A percentile compares a stretch with the other conserved stretches of the same genome.
These are phyloP conservation scores for Sciurus carolinensis DNA, from an alignment of 2,797 vertebrate species.

Conservation along the genomic window DNA sequence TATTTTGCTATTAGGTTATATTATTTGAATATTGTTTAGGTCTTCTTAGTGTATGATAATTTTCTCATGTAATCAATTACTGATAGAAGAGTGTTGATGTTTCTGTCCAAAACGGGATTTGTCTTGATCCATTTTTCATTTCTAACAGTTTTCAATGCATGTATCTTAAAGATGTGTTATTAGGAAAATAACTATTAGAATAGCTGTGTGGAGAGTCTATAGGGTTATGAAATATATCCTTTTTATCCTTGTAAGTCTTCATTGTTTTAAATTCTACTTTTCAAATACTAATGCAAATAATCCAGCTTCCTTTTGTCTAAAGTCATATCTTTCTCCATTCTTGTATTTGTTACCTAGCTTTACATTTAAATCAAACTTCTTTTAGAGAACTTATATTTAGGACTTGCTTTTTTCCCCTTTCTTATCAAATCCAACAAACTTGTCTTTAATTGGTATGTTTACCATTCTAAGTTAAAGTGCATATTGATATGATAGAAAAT, in stretches of 20 bases:
- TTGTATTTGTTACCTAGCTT: neutral
- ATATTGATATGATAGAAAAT: neutral
- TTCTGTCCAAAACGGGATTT: neutral
- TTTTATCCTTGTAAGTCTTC: neutral
- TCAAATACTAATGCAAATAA: neutral
- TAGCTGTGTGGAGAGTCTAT: neutral
- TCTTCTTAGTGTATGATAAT: neutral
- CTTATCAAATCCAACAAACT: neutral
- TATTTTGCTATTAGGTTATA: neutral
- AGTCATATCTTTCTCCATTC: neutral
- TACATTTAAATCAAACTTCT: conserved; percentile 4
- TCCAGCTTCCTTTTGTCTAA: neutral
- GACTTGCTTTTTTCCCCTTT: neutral
- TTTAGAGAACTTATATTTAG: neutral
- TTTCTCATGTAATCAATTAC: neutral
- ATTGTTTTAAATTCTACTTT: neutral
- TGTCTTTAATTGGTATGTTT: neutral
- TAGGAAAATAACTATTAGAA: neutral
- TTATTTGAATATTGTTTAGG: neutral
- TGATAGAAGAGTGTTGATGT: neutral
- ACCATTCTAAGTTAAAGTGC: neutral
- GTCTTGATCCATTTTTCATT: neutral
- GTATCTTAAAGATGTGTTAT: neutral
- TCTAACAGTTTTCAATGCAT: neutral
- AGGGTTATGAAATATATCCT: neutral